These are phyloP conservation scores for Gymnobelideus leadbeateri DNA, from an alignment of 2,113 vertebrate genomes.

Conservation along the genomic window DNA sequence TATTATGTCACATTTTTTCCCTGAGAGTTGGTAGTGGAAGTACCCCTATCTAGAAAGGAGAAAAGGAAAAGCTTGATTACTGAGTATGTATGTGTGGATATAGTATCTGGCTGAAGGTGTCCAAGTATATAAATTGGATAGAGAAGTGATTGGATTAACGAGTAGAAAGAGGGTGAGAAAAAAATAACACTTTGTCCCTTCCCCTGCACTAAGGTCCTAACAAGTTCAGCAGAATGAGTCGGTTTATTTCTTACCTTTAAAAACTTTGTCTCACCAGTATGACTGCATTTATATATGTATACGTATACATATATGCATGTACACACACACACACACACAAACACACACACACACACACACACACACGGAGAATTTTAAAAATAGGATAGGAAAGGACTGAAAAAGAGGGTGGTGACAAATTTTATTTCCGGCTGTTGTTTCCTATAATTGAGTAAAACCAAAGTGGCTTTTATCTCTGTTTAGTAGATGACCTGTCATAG, in stretches of 20 bases:
- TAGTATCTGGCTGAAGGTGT: neutral
- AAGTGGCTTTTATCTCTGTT: neutral
- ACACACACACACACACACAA: neutral
- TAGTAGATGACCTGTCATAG: neutral
- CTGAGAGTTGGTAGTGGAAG: neutral
- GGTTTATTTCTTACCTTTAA: neutral
- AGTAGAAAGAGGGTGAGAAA: neutral
- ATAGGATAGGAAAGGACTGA: neutral
- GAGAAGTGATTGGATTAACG: neutral
- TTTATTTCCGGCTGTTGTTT: neutral
- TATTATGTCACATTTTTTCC: neutral
- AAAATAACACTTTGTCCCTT: neutral
- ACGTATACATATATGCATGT: neutral
- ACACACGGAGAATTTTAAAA: neutral
- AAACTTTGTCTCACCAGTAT: neutral
- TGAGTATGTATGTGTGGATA: neutral
- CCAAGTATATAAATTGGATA: neutral
- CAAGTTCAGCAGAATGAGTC: neutral
- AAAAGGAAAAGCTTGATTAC: neutral
- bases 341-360: neutral
- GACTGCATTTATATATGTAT: neutral
- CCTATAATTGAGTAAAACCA: constrained; percentile 8
- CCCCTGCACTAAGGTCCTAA: neutral
- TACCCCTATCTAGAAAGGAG: neutral
- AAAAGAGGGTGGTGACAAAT: neutral